These are phyloP conservation scores for Mus spretus DNA, from an alignment of 2,797 vertebrate species.

Conservation along the genomic window DNA sequence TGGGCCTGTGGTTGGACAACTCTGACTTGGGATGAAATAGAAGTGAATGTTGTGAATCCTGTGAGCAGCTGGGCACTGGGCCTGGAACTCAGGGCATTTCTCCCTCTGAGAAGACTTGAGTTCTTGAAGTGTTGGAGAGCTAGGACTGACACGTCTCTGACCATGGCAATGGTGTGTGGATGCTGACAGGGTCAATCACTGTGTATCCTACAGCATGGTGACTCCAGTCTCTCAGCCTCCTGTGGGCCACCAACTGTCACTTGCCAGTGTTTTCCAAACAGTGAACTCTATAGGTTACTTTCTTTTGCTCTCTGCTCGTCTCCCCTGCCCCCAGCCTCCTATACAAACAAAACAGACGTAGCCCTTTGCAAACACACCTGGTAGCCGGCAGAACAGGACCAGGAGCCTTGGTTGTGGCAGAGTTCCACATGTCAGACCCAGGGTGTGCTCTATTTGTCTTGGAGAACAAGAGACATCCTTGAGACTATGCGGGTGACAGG, in stretches of 20 bases:
- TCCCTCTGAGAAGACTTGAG: too few species aligned
- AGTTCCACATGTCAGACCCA: neutral
- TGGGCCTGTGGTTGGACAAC: neutral
- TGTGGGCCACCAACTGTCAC: neutral
- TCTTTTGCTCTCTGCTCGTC: neutral
- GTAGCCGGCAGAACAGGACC: constrained; percentile 63
- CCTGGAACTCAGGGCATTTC: neutral
- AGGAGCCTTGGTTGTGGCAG: neutral
- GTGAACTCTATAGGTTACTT: neutral
- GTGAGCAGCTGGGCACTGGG: neutral
- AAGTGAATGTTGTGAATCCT: too few species aligned
- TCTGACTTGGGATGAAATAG: neutral
- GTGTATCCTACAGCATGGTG: neutral
- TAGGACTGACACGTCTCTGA: neutral
- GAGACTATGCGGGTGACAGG: neutral
- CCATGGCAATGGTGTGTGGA: neutral
- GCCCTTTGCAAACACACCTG: constrained; percentile 71
- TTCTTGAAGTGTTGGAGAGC: neutral
- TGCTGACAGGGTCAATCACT: neutral
- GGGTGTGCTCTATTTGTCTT: neutral
- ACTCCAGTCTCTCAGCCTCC: neutral
- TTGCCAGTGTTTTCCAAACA: neutral
- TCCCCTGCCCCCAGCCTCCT: neutral
- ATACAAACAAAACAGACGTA: neutral
- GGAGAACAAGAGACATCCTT: neutral